Base-by-base conservation (phyloP, 2,888 invertebrate species). In the Chironomus riparius region DNA sequence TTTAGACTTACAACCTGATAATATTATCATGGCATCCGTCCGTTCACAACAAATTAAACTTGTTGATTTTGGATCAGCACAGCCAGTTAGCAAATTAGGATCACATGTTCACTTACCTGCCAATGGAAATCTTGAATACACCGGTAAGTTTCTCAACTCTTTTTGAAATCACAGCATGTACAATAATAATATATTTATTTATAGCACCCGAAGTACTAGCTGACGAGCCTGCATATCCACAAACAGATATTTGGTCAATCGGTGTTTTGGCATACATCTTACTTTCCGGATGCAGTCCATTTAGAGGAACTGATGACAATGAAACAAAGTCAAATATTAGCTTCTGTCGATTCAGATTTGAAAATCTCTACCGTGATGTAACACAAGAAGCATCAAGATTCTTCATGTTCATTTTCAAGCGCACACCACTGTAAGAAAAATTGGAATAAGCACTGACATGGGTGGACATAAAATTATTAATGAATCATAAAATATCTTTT, bases 231-330 rank as follows among this genome's bases (percentile, higher is more conserved):
- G 92, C 95, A 47, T 93, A 91, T 83, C 92, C 92, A 2, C 94
- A 95, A 83, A 92, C 94, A 3, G 99, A 99, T 85, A 91, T 98
- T 80, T 99, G 98, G 99, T 92, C 94, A 21, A 88, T 98, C 72
- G 98, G 97, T 74, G 94, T 94, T 12, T 86, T 98, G 5, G 87
- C 94, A 0, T 99, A 98, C 85, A 87, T 97, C 65, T 87, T 99
- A 86, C 85, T 99, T 78, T 97, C 97, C 3, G 98, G 98, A 15
- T 90, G 89, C 77, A 92, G 97, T 75, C 97, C 98, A 69, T 99
- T 96, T 90, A 87, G 88, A 77, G 97, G 96, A 3, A 86, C 86
- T 3, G 91, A 91, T 79, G 91, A 92, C 77, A 87, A 90, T 21
- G 97, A 97, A 83, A 95, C 94, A 4, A 89, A 92, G 79, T 93